A percentile compares a stretch with the other conserved stretches of the same genome.
phyloP scores from a whole-genome alignment of 2,113 vertebrate species.

The Cathartes aura region DNA sequence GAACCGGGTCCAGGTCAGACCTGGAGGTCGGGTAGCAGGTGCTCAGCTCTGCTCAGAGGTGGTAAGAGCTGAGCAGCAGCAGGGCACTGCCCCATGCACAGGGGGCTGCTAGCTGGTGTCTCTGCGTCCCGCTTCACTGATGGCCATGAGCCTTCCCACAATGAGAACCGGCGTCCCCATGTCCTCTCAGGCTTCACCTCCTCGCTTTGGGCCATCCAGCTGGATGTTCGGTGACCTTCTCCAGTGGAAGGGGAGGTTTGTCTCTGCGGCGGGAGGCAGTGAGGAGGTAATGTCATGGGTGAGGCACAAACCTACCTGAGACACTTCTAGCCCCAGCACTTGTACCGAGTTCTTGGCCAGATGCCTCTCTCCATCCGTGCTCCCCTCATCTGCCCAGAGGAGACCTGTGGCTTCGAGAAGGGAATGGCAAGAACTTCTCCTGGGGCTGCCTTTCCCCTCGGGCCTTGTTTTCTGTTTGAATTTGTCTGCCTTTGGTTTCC shows the following conservation, averaged over 20 bases:
- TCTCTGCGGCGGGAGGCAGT: fast-evolving
- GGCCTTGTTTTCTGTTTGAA: background rate
- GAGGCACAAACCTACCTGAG: background rate
- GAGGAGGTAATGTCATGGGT: background rate
- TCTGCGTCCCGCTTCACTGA: background rate
- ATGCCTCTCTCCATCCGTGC: background rate
- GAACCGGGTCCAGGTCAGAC: background rate
- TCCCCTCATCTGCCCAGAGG: background rate
- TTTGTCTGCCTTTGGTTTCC: background rate
- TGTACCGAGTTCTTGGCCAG: background rate
- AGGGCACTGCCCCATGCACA: fast-evolving
- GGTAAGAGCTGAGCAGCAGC: fast-evolving
- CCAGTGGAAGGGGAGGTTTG: background rate
- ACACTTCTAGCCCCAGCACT: background rate
- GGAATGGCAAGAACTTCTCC: background rate
- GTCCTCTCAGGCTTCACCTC: background rate
- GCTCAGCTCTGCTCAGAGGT: background rate
- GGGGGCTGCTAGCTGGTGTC: background rate
- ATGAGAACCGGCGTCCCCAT: fast-evolving
- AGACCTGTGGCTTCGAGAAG: background rate
- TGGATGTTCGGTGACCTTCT: background rate
- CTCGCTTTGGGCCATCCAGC: background rate
- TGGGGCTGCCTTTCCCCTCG: background rate
- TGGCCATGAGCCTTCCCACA: background rate
- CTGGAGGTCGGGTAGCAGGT: background rate